Evolutionary conservation across 64 coral and sea anemone genomes (phyloP), one percentile per base, ranked within the genome.

Genomic region (Pocillopora verrucosa): DNA sequence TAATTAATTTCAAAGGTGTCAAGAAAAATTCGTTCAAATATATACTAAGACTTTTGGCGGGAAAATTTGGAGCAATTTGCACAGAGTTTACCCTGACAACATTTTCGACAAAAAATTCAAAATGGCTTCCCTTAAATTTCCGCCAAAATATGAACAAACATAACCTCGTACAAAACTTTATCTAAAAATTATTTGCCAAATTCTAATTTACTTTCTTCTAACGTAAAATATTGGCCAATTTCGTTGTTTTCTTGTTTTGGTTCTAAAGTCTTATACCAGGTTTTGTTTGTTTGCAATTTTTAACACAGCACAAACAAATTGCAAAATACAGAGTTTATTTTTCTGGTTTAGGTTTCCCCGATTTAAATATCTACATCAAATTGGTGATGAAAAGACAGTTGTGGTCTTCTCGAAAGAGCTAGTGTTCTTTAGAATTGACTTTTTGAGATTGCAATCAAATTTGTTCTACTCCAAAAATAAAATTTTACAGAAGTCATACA

Each of bases 11-110:
- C 19, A 68, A 24, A 4, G 65, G 65, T 68, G 65, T 4, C 20
- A 70, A 9, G 7, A 24, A 70, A 70, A 70, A 70, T 11, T 24
- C 30, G 30, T 0, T 24, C 67, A 20, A 25, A 5, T 70, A 70
- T 70, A 70, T 70, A 70, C 67, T 70, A 70, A 70, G 67, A 24
- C 67, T 70, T 70, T 70, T 70, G 67, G 67, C 67, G 67, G 67
- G 67, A 70, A 70, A 70, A 70, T 24, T 30, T 70, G 67, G 67
- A 70, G 12, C 9, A 70, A 70, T 70, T 70, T 70, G n/a, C n/a
- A n/a, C 67, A 70, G 67, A 20, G 67, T 30, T 70, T 70, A 9
- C 67, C 67, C 67, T 70, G n/a, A 30, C 67, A 70, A 24, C 67
- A 1, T n/a, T 70, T 30, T 30, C 12, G 3, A 11, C 22, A 70